Evolutionary conservation across 2,888 invertebrate species (phyloP), one percentile per base, ranked within the genome.

Genomic region (Lasius platythorax): DNA sequence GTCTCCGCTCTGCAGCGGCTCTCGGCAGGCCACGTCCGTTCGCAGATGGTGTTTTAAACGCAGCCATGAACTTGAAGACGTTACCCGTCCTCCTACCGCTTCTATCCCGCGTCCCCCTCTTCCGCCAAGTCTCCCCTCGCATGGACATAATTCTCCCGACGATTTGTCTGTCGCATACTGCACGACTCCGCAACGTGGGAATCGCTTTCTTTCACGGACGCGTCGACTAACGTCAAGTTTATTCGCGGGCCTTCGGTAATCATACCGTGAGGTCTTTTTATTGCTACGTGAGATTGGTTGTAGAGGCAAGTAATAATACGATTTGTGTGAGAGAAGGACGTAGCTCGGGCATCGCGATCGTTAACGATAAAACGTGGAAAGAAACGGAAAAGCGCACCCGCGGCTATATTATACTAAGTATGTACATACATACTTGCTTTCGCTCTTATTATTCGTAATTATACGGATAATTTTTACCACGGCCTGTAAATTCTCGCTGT

Each of bases 1-100:
- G 46, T 11, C 70, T 23, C 72, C 66, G 43, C 66, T 82, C 12
- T 33, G 61, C 82, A 43, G 75, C 73, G 76, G 82, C 84, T 82
- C 85, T 86, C 87, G 78, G 86, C 87, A 84, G 84, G 85, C 87
- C 89, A 85, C 88, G 91, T 88, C 88, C 91, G 89, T 87, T 90
- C 89, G 91, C 94, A 92, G 93, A 94, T 94, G 93, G 92, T 91
- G 91, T 91, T 93, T 93, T 91, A 92, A 93, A 90, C 91, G 91
- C 89, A 86, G 91, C 92, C 93, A 87, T 92, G 92, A 94, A 93
- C 92, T 93, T 93, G 90, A 90, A 88, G 90, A 90, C 87, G 84
- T 86, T 85, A 83, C 82, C 82, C 81, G 75, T 56, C 72, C 74
- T 83, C 86, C 79, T 74, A 73, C 72, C 67, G 12, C 73, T 37